A percentile compares a stretch with the other conserved stretches of the same genome.
Evolutionary conservation across 2,797 vertebrate species (phyloP).

Genomic region (Gymnoscopelus braueri): DNA sequence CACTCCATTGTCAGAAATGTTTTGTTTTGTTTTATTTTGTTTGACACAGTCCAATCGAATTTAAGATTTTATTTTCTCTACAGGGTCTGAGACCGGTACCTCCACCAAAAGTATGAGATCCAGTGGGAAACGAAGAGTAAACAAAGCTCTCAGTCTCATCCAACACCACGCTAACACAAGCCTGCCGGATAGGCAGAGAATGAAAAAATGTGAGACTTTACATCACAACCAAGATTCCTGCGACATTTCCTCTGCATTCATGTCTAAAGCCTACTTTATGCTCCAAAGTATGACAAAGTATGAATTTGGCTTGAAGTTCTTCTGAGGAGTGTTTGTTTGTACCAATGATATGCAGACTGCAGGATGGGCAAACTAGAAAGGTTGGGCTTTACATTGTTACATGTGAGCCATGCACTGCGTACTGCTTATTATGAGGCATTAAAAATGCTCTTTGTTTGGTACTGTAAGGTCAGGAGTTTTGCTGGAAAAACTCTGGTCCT

Average conservation of each 20-base stretch:
- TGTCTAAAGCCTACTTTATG: neutral
- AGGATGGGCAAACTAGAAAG: neutral
- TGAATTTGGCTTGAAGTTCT: no score
- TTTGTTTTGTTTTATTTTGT: no score
- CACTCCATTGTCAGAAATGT: no score
- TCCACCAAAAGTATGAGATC: conserved; percentile 71
- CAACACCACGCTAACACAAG: neutral
- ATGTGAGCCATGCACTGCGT: conserved; percentile 2
- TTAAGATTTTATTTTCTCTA: conserved; percentile 5
- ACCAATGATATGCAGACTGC: conserved; percentile 8
- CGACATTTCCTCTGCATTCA: neutral
- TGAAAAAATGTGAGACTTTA: neutral
- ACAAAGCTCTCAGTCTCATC: neutral
- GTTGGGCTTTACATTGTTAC: conserved; percentile 9
- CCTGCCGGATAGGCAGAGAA: neutral
- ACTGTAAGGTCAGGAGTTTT: neutral
- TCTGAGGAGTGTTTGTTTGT: neutral
- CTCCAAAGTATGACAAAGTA: no score
- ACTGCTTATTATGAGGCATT: conserved; percentile 1
- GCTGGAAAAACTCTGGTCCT: neutral
- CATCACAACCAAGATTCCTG: neutral
- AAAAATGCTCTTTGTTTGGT: conserved; percentile 40
- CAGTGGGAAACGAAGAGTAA: neutral
- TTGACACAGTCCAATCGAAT: no score
- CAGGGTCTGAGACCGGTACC: conserved; percentile 76